Conservation (phyloP, 2,113 vertebrate species). For the Coptodon bakossiorum region DNA sequence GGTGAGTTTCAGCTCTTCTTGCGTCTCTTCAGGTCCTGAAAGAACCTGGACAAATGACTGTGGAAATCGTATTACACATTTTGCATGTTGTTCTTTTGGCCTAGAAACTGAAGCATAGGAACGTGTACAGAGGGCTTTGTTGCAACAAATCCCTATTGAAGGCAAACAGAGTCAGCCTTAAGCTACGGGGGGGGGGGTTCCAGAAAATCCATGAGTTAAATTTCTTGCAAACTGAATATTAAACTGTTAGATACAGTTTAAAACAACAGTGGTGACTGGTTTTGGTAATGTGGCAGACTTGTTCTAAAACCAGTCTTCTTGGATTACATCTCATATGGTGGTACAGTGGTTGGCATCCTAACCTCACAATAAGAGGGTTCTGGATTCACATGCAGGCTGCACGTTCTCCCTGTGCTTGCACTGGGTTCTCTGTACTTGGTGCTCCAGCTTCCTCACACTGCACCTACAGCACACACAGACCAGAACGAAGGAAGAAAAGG, state of each 20-base stretch:
- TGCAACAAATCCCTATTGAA: background rate
- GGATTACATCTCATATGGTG: background rate
- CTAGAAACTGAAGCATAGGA: background rate
- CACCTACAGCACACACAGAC: background rate
- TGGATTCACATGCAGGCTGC: background rate
- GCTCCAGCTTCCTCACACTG: background rate
- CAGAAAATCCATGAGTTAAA: background rate
- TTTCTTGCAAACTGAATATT: background rate
- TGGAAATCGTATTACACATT: background rate
- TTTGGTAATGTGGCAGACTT: background rate
- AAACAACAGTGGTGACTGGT: background rate
- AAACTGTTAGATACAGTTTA: background rate
- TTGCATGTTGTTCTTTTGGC: background rate
- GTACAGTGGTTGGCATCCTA: background rate
- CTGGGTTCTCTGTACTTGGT: rapidly evolving
- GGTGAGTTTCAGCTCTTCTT: slow-evolving; percentile 70
- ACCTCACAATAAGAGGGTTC: background rate
- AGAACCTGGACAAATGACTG: rapidly evolving
- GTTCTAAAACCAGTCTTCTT: rapidly evolving
- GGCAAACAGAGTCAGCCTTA: background rate
- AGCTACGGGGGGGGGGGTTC: background rate
- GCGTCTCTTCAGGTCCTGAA: background rate
- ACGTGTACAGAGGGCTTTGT: background rate
- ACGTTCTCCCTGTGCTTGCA: background rate
- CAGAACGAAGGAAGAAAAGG: background rate